A percentile compares a stretch with the other conserved stretches of the same genome.
Evolutionary conservation across 1,140 invertebrate species (phyloP).

Genomic region (Drosophila subobscura): DNA sequence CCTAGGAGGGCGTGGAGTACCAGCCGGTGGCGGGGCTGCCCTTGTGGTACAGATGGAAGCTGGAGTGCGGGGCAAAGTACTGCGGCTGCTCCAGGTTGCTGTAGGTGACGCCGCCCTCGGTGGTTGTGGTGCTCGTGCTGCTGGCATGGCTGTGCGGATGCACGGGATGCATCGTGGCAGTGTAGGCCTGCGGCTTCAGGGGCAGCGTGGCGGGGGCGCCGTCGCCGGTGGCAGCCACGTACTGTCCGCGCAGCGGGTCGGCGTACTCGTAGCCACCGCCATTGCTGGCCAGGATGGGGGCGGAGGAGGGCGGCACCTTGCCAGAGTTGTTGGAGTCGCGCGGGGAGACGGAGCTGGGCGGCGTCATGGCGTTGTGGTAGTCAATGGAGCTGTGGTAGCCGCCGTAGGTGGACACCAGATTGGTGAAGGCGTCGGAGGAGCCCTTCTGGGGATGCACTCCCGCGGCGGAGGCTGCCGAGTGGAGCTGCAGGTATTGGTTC

Average conservation of each 20-base stretch:
- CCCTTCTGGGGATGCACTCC: slow-evolving; percentile 72
- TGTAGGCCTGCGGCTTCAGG: slow-evolving; percentile 95
- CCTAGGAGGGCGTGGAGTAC: slow-evolving; percentile 91
- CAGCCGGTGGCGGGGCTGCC: slow-evolving; percentile 87
- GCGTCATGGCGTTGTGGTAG: slow-evolving; percentile 96
- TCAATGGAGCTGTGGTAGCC: slow-evolving; percentile 88
- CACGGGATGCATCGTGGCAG: slow-evolving; percentile 84
- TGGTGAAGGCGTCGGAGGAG: slow-evolving; percentile 85
- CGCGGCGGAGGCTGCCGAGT: slow-evolving; percentile 85
- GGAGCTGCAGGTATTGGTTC: slow-evolving; percentile 88
- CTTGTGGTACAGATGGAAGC: slow-evolving; percentile 94
- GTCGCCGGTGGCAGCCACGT: slow-evolving; percentile 78
- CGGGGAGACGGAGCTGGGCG: slow-evolving; percentile 96
- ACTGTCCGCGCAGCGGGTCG: slow-evolving; percentile 72
- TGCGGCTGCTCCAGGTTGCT: slow-evolving; percentile 90
- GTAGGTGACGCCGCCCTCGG: slow-evolving; percentile 86
- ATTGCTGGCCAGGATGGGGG: slow-evolving; percentile 86
- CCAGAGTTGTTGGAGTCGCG: slow-evolving; percentile 86
- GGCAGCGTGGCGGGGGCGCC: slow-evolving; percentile 88
- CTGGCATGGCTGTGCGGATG: slow-evolving; percentile 84
- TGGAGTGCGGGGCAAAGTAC: slow-evolving; percentile 91
- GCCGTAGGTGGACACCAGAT: slow-evolving; percentile 86
- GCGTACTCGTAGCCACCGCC: slow-evolving; percentile 75
- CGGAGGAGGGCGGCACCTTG: slow-evolving; percentile 88
- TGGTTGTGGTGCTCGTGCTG: slow-evolving; percentile 80